A percentile compares a stretch with the other conserved stretches of the same genome.
phyloP scores from a whole-genome alignment of 2,113 vertebrate species.

The Lasiurus cinereus region DNA sequence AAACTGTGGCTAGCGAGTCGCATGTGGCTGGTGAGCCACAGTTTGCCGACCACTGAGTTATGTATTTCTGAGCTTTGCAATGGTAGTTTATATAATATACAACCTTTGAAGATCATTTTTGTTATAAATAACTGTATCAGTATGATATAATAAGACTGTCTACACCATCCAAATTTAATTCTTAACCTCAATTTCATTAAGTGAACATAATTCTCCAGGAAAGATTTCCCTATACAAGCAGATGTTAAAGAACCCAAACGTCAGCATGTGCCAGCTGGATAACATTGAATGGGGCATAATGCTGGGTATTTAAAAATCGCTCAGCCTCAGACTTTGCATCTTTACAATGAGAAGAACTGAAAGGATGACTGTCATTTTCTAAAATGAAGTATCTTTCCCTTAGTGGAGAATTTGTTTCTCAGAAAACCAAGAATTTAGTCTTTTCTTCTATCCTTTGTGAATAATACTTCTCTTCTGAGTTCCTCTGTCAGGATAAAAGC shows the following conservation, averaged over 20 bases:
- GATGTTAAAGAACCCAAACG: not conserved
- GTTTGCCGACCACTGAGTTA: no score
- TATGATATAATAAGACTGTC: not conserved
- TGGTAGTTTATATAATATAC: not conserved
- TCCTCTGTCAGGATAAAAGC: conserved; percentile 62
- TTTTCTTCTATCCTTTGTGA: conserved; percentile 9
- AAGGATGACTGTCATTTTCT: not conserved
- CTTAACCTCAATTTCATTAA: not conserved
- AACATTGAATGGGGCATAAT: not conserved
- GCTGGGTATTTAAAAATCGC: not conserved
- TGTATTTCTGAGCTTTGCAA: not conserved
- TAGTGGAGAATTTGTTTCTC: not conserved
- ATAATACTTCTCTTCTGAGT: conserved; percentile 14
- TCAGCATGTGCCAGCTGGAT: not conserved
- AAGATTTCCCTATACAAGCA: not conserved
- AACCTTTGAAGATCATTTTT: not conserved
- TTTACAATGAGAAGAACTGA: not conserved
- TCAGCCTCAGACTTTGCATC: not conserved
- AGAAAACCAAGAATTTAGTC: conserved; percentile 18
- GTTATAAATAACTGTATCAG: not conserved
- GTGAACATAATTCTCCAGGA: not conserved
- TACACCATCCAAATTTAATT: conserved; percentile 1
- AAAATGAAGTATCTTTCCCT: not conserved
- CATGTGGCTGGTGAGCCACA: no score
- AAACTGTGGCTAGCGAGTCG: no score